A percentile compares a stretch with the other conserved stretches of the same genome.
Conservation (phyloP, 2,797 vertebrate genomes). For the Chlorospingus flavigularis region DNA sequence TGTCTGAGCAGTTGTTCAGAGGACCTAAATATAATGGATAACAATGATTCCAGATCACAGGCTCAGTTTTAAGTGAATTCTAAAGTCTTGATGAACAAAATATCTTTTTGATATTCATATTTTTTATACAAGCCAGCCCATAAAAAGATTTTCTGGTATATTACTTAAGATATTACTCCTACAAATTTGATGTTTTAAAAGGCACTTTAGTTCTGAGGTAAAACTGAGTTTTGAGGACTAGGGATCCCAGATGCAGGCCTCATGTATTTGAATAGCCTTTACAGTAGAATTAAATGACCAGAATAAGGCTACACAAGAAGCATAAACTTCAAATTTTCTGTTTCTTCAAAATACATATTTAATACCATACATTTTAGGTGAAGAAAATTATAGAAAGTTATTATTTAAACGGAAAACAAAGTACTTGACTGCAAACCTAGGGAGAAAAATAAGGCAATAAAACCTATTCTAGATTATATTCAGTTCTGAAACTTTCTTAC, state of each 20-base stretch:
- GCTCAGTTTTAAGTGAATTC: not conserved
- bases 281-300: not conserved
- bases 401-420: not conserved
- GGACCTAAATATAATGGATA: not conserved
- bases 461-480: not conserved
- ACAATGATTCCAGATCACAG: not conserved
- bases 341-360: not conserved
- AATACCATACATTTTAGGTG: not conserved
- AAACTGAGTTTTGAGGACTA: not conserved
- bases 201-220: not conserved
- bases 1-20: not conserved
- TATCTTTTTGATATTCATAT: rapidly evolving
- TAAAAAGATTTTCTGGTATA: not conserved
- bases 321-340: not conserved
- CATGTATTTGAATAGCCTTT: not conserved
- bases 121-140: not conserved
- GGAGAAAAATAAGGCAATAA: not conserved
- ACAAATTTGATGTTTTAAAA: not conserved
- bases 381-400: not conserved
- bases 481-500: not conserved
- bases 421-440: not conserved
- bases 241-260: not conserved
- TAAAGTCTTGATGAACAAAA: not conserved
- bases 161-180: not conserved
- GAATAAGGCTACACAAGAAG: not conserved